Evolutionary conservation across 2,113 vertebrate species (phyloP), one percentile per base, ranked within the genome.

Genomic region (Brachypodius melanocephalos): DNA sequence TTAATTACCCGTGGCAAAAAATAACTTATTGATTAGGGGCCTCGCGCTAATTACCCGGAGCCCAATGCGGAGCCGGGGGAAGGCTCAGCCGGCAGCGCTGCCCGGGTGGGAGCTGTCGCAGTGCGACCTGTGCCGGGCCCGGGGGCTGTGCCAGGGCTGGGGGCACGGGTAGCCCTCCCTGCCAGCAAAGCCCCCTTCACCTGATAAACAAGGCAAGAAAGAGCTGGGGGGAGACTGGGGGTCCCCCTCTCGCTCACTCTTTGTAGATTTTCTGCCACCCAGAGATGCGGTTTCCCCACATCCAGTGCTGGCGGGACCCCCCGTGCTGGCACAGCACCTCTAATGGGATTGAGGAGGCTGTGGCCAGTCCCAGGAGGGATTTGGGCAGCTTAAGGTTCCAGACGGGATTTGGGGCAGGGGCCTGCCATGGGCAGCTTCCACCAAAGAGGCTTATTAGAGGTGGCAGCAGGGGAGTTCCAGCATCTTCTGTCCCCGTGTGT

Each of bases 21-120:
- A 98, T 98, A 98, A 98, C 97, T 97, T 98, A 98, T 98, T 96
- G 98, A 98, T 98, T 97, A 97, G 96, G 67, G 96, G 79, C 96
- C 83, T 96, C 17, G 73, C 26, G 91, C 98, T 98, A 98, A 98
- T 98, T 98, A 98, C 93, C 96, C 52, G 21, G 83, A 93, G 94
- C 88, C 2, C 19, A 90, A 86, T 72, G 96, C 40, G 61, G 43
- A 62, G 88, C 91, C 62, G 92, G 84, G 92, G 88, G 69, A 66
- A 91, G 91, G 95, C 90, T 96, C 48, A 67, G 95, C 91, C 55
- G 83, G 58, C 71, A 26, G 36, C 1, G 25, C 75, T 4, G 49
- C 84, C 75, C 61, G 29, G 54, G 54, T 3, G 4, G 68, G 84
- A 85, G 81, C 84, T n/a, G 91, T 96, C 90, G 93, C 96, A 96